Conservation (phyloP, 2,113 vertebrate genomes). For the Actenoides hombroni region DNA sequence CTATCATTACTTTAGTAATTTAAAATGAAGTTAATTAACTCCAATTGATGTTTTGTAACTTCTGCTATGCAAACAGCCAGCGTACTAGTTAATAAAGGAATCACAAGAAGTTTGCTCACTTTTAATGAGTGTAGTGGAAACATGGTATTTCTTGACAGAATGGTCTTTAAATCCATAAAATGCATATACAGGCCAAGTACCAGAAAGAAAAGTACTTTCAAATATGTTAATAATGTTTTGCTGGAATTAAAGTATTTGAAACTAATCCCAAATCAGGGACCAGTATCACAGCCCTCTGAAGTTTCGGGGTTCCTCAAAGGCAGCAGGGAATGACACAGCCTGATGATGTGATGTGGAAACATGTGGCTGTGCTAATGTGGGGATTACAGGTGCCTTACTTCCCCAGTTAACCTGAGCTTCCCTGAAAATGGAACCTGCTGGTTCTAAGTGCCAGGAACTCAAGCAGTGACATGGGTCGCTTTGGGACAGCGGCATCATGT, state of each 20-base stretch:
- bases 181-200: background rate
- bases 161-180: slow-evolving; percentile 46
- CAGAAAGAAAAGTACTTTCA: background rate
- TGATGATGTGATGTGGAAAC: background rate
- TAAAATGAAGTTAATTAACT: slow-evolving; percentile 72
- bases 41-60: slow-evolving; percentile 61
- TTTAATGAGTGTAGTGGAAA: slow-evolving; percentile 52
- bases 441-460: background rate
- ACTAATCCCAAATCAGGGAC: background rate
- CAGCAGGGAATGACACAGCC: background rate
- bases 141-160: slow-evolving; percentile 46
- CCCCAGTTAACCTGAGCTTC: background rate
- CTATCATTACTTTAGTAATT: slow-evolving; percentile 55
- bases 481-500: background rate
- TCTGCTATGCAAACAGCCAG: slow-evolving; percentile 26
- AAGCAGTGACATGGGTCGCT: background rate
- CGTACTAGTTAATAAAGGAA: slow-evolving; percentile 51
- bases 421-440: background rate
- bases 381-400: background rate
- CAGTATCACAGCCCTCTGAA: background rate
- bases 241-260: background rate
- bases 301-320: background rate
- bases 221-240: background rate
- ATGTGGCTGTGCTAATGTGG: background rate
- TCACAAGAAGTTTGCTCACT: slow-evolving; percentile 53